phyloP scores from a whole-genome alignment of 2,113 vertebrate genomes.

The Myocastor coypus region DNA sequence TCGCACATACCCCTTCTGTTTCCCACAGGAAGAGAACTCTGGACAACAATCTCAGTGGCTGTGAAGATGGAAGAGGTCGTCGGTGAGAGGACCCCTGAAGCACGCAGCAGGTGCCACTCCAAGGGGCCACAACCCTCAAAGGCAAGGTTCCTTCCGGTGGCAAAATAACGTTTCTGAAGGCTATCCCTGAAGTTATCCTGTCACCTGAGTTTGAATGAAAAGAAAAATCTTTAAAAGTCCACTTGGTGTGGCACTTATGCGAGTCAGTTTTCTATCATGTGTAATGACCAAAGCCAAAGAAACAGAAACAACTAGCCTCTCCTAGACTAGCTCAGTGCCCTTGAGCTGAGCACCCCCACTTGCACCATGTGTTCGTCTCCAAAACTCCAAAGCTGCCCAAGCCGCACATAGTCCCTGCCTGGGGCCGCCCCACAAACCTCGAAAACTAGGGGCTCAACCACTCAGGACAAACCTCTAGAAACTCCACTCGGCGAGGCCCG shows the following conservation, averaged over 20 bases:
- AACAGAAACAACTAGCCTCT: too few species aligned
- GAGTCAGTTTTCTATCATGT: not conserved
- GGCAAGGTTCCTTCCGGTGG: not conserved
- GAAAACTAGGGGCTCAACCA: not conserved
- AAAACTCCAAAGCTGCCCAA: not conserved
- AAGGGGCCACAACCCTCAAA: not conserved
- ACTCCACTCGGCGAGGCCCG: not conserved
- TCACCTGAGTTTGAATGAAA: not conserved
- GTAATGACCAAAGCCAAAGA: not conserved
- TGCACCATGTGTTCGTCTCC: not conserved
- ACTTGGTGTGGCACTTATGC: not conserved
- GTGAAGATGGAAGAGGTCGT: not conserved
- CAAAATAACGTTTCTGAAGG: rapidly evolving
- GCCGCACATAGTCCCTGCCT: not conserved
- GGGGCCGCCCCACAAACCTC: not conserved
- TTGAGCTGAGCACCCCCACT: not conserved
- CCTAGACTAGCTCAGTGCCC: not conserved
- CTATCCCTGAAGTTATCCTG: not conserved
- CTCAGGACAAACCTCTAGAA: not conserved
- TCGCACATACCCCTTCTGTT: not conserved
- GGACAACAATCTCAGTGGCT: too few species aligned
- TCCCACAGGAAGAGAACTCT: not conserved
- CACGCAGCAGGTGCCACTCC: not conserved
- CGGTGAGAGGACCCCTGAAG: not conserved
- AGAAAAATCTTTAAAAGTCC: not conserved